phyloP scores from a whole-genome alignment of 2,888 invertebrate genomes.

The Agrotis exclamationis region DNA sequence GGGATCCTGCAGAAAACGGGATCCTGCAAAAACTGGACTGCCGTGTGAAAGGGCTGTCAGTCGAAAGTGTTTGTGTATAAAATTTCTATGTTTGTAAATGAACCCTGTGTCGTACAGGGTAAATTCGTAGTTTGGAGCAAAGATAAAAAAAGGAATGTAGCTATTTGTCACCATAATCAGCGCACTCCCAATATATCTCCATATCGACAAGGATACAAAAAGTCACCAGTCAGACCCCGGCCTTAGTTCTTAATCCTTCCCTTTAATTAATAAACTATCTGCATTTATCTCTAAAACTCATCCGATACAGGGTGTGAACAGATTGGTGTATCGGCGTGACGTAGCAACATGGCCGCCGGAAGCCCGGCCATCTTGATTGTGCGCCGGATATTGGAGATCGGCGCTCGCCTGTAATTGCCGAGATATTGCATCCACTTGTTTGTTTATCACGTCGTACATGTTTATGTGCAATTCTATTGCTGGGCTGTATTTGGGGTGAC shows the following conservation, averaged over 20 bases:
- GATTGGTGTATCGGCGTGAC: constrained; percentile 58
- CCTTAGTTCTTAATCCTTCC: not conserved
- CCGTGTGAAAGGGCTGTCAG: no score
- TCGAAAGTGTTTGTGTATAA: no score
- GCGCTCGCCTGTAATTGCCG: constrained; percentile 74
- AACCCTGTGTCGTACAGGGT: no score
- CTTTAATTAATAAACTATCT: not conserved
- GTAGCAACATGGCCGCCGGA: constrained; percentile 78
- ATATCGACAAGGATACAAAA: no score
- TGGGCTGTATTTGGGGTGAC: not conserved
- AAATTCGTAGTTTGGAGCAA: no score
- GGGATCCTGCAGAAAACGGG: no score
- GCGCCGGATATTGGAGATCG: constrained; percentile 77
- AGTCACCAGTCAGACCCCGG: no score
- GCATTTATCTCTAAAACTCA: constrained; percentile 20
- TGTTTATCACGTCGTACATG: constrained; percentile 65
- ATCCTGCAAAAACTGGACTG: no score
- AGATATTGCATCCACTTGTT: constrained; percentile 76
- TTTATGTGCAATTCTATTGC: constrained; percentile 13
- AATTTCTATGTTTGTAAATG: no score
- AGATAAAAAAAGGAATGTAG: no score
- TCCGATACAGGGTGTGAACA: constrained; percentile 57
- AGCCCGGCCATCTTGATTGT: constrained; percentile 86
- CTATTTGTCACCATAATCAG: no score
- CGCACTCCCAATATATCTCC: no score